Base-by-base conservation (phyloP, 1,140 invertebrate genomes). In the Copidosoma floridanum region DNA sequence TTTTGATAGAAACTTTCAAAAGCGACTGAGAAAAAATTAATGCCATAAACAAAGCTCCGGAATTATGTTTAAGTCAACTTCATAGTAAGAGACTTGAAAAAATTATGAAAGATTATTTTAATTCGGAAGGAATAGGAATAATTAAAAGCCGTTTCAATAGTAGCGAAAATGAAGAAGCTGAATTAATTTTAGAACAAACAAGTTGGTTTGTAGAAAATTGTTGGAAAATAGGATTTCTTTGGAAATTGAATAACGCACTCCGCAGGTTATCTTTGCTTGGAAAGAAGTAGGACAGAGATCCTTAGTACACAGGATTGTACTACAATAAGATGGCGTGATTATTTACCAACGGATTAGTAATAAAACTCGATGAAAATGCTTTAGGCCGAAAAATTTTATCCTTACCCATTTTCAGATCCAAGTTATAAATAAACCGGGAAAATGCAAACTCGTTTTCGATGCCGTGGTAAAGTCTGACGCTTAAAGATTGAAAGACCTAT, bases 351-450 rank as follows among this genome's bases (percentile, higher is more conserved):
- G 61, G 57, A 14, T 71, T 67, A 38, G 58, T 61, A 5, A 16
- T 24, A 23, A 48, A 40, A 23, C 43, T 57, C 16, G 29, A 21
- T 0, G 48, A 52, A 47, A 24, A 12, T 1, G 2, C 16, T 5
- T 35, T 24, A 1, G 12, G 3, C 14, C 18, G 12, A 3, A 16
- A 37, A 12, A 40, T 55, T 2, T 61, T 52, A 38, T 73, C 69
- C 52, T 29, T 74, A 12, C 72, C 72, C 65, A 72, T 41, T 73
- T 75, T 44, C 66, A 32, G 0, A 68, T 72, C 8, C 16, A n/a
- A 10, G 64, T 71, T 52, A 48, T 63, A 1, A 68, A 70, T 24
- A 73, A 73, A 57, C 65, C 67, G 0, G 48, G 47, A 4, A 71
- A 69, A 24, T 10, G 69, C 6, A 29, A 71, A 21, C 20, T 71